A percentile compares a stretch with the other conserved stretches of the same genome.
Conservation (phyloP, 1,140 invertebrate species). For the Drosophila arizonae region DNA sequence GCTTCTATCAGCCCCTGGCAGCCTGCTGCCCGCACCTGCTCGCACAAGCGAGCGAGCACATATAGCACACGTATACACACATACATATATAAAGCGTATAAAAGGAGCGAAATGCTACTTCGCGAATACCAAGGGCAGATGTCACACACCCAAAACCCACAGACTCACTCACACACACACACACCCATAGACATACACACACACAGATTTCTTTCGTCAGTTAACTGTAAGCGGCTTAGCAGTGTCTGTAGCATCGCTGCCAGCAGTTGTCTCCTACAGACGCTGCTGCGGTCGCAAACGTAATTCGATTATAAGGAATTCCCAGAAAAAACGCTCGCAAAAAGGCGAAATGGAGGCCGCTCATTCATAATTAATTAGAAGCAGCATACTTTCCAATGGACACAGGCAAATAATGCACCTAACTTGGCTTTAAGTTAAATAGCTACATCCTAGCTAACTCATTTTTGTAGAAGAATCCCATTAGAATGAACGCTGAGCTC, state of each 20-base stretch:
- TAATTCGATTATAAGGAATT: slow-evolving; percentile 75
- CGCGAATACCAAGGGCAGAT: slow-evolving; percentile 68
- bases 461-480: too few relatives aligned
- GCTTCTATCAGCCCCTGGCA: slow-evolving; percentile 9
- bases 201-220: slow-evolving; percentile 41
- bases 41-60: background rate
- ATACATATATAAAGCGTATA: slow-evolving; percentile 38
- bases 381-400: slow-evolving; percentile 54
- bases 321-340: slow-evolving; percentile 11
- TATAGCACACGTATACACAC: background rate
- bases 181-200: background rate
- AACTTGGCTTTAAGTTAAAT: too few relatives aligned
- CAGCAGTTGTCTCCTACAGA: slow-evolving; percentile 32
- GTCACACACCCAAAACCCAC: slow-evolving; percentile 41
- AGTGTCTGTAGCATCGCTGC: slow-evolving; percentile 52
- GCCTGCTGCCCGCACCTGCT: background rate
- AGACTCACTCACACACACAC: background rate
- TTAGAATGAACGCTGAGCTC: too few relatives aligned
- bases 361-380: slow-evolving; percentile 75
- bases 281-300: slow-evolving; percentile 66
- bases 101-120: slow-evolving; percentile 74
- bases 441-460: too few relatives aligned
- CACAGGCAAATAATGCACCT: too few relatives aligned
- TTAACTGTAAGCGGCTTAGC: slow-evolving; percentile 72
- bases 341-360: slow-evolving; percentile 23